These are phyloP conservation scores for Pagetopsis macropterus DNA, from an alignment of 2,797 vertebrate genomes.

Conservation along the genomic window DNA sequence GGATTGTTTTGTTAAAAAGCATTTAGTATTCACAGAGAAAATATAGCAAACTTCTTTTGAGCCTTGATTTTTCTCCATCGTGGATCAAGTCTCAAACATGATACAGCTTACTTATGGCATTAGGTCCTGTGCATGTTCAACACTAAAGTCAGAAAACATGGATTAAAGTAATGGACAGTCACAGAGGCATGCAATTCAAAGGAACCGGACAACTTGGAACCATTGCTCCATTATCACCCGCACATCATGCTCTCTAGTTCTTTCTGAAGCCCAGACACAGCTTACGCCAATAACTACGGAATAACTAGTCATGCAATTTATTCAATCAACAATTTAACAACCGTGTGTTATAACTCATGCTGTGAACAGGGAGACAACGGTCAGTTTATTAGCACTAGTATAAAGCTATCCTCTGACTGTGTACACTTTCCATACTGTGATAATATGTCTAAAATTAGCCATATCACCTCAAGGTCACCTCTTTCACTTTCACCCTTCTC, in stretches of 20 bases:
- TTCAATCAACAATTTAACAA: constrained; percentile 6
- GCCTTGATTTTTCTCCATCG: too few species aligned
- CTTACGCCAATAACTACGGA: constrained; percentile 3
- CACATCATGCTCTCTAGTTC: not conserved
- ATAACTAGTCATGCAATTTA: constrained; percentile 8
- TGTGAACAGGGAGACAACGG: not conserved
- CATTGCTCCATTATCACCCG: too few species aligned
- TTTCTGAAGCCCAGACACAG: constrained; percentile 2
- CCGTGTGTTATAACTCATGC: not conserved
- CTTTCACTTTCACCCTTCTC: constrained; percentile 54
- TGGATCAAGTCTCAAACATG: too few species aligned
- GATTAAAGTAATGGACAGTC: not conserved
- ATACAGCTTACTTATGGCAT: not conserved
- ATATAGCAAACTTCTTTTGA: too few species aligned
- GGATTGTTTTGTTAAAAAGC: too few species aligned
- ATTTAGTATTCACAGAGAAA: too few species aligned
- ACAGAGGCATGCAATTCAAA: not conserved
- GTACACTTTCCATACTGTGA: constrained; percentile 19
- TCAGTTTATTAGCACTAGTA: constrained; percentile 6
- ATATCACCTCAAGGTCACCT: constrained; percentile 29
- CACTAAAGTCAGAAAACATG: not conserved
- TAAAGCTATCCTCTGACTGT: not conserved
- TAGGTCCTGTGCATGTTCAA: not conserved
- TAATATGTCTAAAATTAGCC: constrained; percentile 38
- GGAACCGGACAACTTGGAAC: not conserved